phyloP scores from a whole-genome alignment of 2,888 invertebrate genomes.

The Metopia argyrocephala region DNA sequence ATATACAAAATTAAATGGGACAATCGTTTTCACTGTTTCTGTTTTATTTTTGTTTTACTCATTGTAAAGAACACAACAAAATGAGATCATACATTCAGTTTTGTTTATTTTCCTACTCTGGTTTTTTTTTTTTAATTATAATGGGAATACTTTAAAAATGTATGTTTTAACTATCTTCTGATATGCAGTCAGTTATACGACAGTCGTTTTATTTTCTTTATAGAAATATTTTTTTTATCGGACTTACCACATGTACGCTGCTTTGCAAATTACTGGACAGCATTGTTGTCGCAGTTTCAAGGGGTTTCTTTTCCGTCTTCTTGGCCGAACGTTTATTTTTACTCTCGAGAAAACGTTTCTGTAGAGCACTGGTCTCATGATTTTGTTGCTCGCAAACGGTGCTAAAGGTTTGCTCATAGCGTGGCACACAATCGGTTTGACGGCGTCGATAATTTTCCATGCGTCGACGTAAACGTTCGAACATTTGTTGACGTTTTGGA shows the following conservation, averaged over 20 bases:
- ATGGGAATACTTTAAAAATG: no score
- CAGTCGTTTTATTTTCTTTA: no score
- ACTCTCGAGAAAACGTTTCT: constrained; percentile 93
- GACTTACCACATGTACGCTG: constrained; percentile 87
- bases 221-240: neutral
- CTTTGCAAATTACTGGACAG: constrained; percentile 81
- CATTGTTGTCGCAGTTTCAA: constrained; percentile 73
- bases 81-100: no score
- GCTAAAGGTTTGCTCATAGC: constrained; percentile 92
- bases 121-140: no score
- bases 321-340: constrained; percentile 93
- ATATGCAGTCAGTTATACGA: no score
- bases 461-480: constrained; percentile 90
- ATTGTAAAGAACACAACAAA: no score
- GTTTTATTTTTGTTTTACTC: no score
- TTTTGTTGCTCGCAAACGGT: constrained; percentile 94
- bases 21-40: no score
- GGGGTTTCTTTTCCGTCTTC: constrained; percentile 85
- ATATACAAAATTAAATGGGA: no score
- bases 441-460: constrained; percentile 92
- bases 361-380: constrained; percentile 91
- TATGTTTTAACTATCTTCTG: no score
- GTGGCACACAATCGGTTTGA: constrained; percentile 90
- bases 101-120: no score
- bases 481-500: constrained; percentile 90